phyloP scores from a whole-genome alignment of 2,113 vertebrate genomes.

The Scolopax mira region DNA sequence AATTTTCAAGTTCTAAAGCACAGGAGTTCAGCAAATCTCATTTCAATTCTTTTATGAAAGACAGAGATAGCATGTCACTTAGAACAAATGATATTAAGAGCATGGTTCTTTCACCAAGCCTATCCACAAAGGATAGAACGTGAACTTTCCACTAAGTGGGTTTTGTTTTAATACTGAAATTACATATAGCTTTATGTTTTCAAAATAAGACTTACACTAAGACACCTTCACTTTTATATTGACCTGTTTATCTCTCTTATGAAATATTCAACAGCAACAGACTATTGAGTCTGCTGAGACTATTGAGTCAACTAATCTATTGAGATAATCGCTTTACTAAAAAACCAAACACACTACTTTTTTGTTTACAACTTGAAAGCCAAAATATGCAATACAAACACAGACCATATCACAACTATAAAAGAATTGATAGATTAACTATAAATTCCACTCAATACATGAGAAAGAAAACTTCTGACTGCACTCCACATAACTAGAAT shows the following conservation, averaged over 20 bases:
- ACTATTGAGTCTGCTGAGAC: neutral
- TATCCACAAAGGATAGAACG: neutral
- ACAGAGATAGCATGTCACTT: neutral
- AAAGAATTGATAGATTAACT: neutral
- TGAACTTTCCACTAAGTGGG: neutral
- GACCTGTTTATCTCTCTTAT: neutral
- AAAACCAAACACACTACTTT: neutral
- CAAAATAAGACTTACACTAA: neutral
- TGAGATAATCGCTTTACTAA: neutral
- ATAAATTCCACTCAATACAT: neutral
- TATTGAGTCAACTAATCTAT: neutral
- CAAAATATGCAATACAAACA: neutral
- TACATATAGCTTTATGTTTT: neutral
- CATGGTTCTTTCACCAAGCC: neutral
- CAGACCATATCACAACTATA: neutral
- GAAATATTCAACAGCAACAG: neutral
- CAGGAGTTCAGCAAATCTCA: neutral
- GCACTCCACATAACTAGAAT: neutral
- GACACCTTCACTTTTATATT: neutral
- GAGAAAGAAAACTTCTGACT: neutral
- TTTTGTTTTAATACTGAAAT: neutral
- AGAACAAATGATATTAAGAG: neutral
- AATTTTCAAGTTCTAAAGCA: neutral
- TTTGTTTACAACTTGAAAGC: neutral
- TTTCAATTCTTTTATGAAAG: neutral